phyloP scores from a whole-genome alignment of 2,797 vertebrate species.

The Trachurus trachurus region DNA sequence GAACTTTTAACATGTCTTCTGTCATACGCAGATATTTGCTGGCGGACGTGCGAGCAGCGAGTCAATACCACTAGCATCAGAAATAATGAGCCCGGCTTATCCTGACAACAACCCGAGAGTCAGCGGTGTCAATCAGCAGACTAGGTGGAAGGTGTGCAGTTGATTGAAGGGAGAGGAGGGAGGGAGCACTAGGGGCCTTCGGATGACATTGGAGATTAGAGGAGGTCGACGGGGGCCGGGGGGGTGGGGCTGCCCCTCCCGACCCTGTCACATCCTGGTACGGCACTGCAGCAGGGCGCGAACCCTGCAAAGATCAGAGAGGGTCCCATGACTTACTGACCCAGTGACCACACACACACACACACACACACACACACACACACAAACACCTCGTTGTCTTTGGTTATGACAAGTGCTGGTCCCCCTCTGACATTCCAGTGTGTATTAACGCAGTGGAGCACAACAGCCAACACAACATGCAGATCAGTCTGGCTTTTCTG shows the following conservation, averaged over 20 bases:
- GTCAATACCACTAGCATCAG: too few relatives aligned
- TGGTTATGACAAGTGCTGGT: conserved; percentile 50
- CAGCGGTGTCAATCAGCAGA: too few relatives aligned
- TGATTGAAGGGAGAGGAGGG: conserved; percentile 15
- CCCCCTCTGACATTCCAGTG: conserved; percentile 64
- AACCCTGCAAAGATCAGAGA: conserved; percentile 62
- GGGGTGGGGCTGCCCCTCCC: conserved; percentile 9
- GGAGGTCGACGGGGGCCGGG: conserved; percentile 26
- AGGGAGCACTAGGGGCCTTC: conserved; percentile 9
- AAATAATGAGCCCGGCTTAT: too few relatives aligned
- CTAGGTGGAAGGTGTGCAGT: background rate
- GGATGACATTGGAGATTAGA: conserved; percentile 61
- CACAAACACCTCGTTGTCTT: conserved; percentile 42
- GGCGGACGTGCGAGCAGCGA: too few relatives aligned
- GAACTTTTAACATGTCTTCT: too few relatives aligned
- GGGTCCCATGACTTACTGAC: conserved; percentile 77
- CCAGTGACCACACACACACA: conserved; percentile 52
- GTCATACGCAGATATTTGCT: too few relatives aligned
- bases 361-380: conserved; percentile 38
- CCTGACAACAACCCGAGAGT: too few relatives aligned
- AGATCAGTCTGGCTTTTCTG: background rate
- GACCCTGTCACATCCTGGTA: conserved; percentile 66
- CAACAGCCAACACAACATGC: conserved; percentile 3
- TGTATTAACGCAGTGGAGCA: conserved; percentile 55
- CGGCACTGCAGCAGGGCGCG: conserved; percentile 26